Conservation (phyloP, 2,888 invertebrate genomes). For the Ecliptopera silaceata region DNA sequence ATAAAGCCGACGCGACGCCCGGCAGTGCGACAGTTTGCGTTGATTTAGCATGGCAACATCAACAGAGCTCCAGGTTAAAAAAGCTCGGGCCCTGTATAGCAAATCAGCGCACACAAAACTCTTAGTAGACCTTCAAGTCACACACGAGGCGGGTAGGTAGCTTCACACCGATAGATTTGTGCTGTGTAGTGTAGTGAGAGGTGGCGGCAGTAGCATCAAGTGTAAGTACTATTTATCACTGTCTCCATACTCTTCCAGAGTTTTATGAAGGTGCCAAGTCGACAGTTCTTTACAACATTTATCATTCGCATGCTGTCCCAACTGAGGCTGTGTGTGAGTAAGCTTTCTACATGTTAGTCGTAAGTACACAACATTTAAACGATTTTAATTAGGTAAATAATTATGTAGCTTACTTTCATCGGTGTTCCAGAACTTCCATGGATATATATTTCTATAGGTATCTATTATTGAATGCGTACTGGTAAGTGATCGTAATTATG, state of each 20-base stretch:
- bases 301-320: slow-evolving; percentile 64
- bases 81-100: too few species aligned
- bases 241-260: slow-evolving; percentile 25
- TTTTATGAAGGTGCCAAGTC: slow-evolving; percentile 44
- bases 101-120: too few species aligned
- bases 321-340: slow-evolving; percentile 67
- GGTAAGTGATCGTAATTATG: not conserved
- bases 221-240: slow-evolving; percentile 36
- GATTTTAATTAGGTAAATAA: slow-evolving; percentile 44
- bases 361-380: slow-evolving; percentile 58
- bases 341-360: slow-evolving; percentile 73
- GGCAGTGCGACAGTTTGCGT: too few species aligned
- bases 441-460: slow-evolving; percentile 14
- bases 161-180: slow-evolving; percentile 63
- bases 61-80: too few species aligned
- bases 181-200: slow-evolving; percentile 64
- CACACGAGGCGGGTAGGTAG: slow-evolving; percentile 55
- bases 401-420: slow-evolving; percentile 63
- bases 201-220: slow-evolving; percentile 56
- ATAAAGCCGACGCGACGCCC: too few species aligned
- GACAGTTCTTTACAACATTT: slow-evolving; percentile 49
- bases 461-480: slow-evolving; percentile 11
- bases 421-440: slow-evolving; percentile 50
- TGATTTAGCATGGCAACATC: too few species aligned
- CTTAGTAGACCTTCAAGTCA: too few species aligned